Base-by-base conservation (phyloP, 2,113 vertebrate genomes). In the Clinocottus analis region DNA sequence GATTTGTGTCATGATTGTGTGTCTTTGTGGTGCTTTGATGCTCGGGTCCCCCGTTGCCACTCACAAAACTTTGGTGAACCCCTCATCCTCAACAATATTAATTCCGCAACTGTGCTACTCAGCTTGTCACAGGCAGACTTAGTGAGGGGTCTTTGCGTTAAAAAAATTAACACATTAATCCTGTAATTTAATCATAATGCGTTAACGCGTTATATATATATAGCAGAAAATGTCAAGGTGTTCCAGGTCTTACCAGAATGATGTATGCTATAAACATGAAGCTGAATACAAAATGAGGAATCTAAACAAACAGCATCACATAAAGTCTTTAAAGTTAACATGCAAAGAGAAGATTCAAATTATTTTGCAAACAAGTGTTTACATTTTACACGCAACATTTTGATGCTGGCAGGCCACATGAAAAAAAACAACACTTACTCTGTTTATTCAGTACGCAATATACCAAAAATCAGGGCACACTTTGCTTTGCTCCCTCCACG, bases 341-440 rank as follows among this genome's bases (percentile, higher is more conserved):
- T 19, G 8, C 7, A 69, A 21, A 43, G n/a, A 47, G 5, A 69
- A 70, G 17, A 68, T 35, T 77, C 17, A 56, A 59, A 64, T 25
- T 51, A 7, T 43, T 67, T 74, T 55, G n/a, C 2, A 45, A 16
- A 29, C 27, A 29, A 23, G 5, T 7, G 19, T 45, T 35, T 13
- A 17, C 8, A 23, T 37, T 67, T 67, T 43, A 9, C 14, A 11
- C 3, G 1, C 35, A 66, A 27, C 43, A 47, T 55, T 10, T 23
- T 58, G 13, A 65, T 12, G 25, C 16, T 45, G 7, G 7, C 11
- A 45, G 55, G 16, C 7, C n/a, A 17, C 39, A 43, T 72, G 29
- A 59, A 72, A 74, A 8, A 64, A 59, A 51, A 33, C 43, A 14
- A n/a, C 41, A 35, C 68, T 63, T 67, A 74, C 33, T 53, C 17